Conservation (phyloP, 2,113 vertebrate species). For the Mormyrus lacerda region DNA sequence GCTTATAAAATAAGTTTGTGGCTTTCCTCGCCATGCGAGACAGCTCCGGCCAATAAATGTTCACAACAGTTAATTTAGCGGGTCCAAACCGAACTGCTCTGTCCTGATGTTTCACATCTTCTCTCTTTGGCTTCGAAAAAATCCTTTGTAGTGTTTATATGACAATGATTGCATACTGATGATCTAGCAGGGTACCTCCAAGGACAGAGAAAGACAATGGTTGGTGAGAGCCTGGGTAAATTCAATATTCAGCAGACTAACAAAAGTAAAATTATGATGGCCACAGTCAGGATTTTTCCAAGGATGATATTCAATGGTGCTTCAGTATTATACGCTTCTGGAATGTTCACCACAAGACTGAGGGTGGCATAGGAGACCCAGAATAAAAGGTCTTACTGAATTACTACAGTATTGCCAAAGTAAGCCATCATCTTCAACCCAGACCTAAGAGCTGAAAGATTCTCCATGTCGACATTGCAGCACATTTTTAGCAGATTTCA, state of each 20-base stretch:
- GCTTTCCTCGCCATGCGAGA: background rate
- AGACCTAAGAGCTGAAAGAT: background rate
- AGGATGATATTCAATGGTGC: conserved; percentile 32
- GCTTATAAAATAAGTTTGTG: background rate
- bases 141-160: conserved; percentile 29
- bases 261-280: conserved; percentile 21
- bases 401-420: background rate
- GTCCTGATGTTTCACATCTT: background rate
- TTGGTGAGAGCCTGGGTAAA: conserved; percentile 38
- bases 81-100: background rate
- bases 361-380: background rate
- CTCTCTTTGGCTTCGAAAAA: conserved; percentile 1
- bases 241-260: conserved; percentile 25
- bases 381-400: background rate
- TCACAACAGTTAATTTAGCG: background rate
- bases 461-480: background rate
- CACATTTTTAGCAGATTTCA: background rate
- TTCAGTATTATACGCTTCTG: background rate
- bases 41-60: background rate
- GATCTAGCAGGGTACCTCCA: conserved; percentile 22
- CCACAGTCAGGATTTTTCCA: conserved; percentile 1
- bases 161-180: conserved; percentile 23
- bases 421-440: background rate
- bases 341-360: conserved; percentile 8
- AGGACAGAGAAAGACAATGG: conserved; percentile 37